Evolutionary conservation across 2,113 vertebrate species (phyloP), one percentile per base, ranked within the genome.

Genomic region (Leptobrachium ailaonicum): DNA sequence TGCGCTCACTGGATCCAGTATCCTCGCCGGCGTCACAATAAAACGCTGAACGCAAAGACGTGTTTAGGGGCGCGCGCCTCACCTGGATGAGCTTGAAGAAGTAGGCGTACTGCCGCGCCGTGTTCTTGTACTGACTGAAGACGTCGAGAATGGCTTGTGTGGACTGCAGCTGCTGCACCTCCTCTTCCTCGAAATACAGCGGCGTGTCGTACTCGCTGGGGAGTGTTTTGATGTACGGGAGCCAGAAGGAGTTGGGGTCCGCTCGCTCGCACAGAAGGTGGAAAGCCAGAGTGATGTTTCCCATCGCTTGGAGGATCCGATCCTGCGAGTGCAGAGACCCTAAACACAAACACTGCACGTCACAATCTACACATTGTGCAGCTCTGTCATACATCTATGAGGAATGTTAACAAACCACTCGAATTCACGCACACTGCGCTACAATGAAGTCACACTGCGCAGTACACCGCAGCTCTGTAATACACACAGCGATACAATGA

Each of bases 31-130:
- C 20, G 20, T 32, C 20, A 32, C 20, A 32, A 32, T 32, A 32
- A 32, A 32, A 32, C 20, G 20, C 20, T 32, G 20, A 32, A 32
- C 20, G 20, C 20, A 32, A 32, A 32, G 0, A 32, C 20, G 20
- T 32, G 20, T 32, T 32, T 32, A 32, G 20, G 20, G 20, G 20
- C 0, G 20, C 20, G 20, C 20, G 20, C 20, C 93, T 89, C 88
- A 99, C 98, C 92, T 99, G 97, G 66, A 98, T 89, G 84, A 99
- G 94, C 87, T 95, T 98, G 90, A 97, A 99, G 93, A 99, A 99
- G 88, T 99, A 99, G 2, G 98, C 97, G 4, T 99, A 99, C 83
- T 99, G 98, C 3, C 98, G 95, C 2, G 96, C 97, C 0, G 96
- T 98, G 88, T 98, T 99, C 89, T 98, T 99, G 75, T 98, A 99